phyloP scores from a whole-genome alignment of 2,113 vertebrate genomes.

The Nycticorax nycticorax region DNA sequence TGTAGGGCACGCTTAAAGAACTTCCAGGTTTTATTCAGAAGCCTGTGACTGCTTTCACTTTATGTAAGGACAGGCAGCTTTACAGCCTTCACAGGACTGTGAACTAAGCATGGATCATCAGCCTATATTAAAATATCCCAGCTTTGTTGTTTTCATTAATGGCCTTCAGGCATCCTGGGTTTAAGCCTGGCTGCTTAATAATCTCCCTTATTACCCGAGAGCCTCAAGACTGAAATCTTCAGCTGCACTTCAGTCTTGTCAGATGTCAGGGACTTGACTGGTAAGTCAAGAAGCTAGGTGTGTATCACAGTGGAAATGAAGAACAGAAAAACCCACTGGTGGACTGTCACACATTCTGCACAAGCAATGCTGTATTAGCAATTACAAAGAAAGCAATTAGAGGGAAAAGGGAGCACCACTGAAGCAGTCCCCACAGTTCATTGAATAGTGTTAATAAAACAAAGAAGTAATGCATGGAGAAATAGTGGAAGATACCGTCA shows the following conservation, averaged over 20 bases:
- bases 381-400: not conserved
- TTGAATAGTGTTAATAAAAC: not conserved
- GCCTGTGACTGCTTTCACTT: not conserved
- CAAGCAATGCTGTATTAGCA: not conserved
- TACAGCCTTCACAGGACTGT: not conserved
- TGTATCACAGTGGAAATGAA: not conserved
- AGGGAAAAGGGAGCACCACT: not conserved
- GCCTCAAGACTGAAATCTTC: not conserved
- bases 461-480: not conserved
- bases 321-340: not conserved
- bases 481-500: constrained; percentile 51
- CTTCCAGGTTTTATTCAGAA: not conserved
- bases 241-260: not conserved
- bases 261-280: not conserved
- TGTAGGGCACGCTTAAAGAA: not conserved
- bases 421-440: not conserved
- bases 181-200: not conserved
- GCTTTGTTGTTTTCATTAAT: not conserved
- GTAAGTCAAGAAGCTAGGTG: not conserved
- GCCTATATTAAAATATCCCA: not conserved
- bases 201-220: not conserved
- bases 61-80: not conserved
- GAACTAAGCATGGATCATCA: not conserved
- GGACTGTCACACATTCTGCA: constrained; percentile 17
- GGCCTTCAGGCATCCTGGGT: not conserved